Evolutionary conservation across 2,113 vertebrate genomes (phyloP).

Genomic region (Vicugna pacos): DNA sequence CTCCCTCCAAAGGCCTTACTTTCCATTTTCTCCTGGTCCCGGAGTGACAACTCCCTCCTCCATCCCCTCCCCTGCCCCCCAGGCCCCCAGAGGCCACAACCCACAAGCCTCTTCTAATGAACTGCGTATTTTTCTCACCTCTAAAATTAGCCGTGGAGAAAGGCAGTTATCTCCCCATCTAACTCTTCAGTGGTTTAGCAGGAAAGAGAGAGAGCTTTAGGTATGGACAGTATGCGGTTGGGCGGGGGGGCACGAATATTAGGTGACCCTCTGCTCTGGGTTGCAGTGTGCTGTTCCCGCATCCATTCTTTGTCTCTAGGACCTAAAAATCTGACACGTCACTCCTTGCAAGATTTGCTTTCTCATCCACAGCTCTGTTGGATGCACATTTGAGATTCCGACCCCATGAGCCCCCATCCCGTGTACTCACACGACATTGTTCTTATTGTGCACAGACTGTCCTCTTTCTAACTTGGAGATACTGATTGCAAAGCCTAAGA

Average conservation of each 20-base stretch:
- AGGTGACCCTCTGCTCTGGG: no score
- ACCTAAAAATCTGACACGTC: background rate
- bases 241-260: no score
- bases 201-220: background rate
- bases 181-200: background rate
- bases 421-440: accelerated
- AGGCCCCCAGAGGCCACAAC: background rate
- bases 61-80: no score
- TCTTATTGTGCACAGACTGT: background rate
- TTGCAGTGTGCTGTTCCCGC: background rate
- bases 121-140: background rate
- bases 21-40: background rate
- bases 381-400: background rate
- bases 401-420: accelerated
- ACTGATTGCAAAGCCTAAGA: background rate
- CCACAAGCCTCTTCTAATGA: background rate
- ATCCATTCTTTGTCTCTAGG: background rate
- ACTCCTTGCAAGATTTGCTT: background rate
- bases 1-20: background rate
- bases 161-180: background rate
- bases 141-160: background rate
- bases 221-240: accelerated
- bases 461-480: background rate
- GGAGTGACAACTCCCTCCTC: accelerated
- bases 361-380: background rate